phyloP scores from a whole-genome alignment of 2,113 vertebrate species.

The Lethenteron reissneri region DNA sequence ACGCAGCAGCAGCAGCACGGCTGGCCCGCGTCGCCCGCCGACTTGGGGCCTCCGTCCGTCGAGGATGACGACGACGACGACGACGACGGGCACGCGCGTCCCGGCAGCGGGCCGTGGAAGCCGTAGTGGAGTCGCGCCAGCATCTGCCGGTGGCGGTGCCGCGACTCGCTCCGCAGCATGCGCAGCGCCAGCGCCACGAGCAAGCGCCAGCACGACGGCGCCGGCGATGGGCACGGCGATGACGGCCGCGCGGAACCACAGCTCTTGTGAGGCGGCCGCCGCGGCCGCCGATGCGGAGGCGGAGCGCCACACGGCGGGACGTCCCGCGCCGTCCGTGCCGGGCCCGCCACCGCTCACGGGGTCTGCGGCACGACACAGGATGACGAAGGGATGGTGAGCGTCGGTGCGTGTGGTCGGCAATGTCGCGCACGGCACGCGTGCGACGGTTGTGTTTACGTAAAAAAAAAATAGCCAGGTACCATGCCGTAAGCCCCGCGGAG shows the following conservation, averaged over 20 bases:
- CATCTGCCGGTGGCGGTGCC: conserved; percentile 7
- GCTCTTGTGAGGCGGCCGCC: conserved; percentile 4
- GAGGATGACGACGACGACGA: neutral
- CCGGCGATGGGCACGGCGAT: conserved; percentile 9
- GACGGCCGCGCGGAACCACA: conserved; percentile 9
- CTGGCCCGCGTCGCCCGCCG: neutral
- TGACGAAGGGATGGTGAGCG: too few species aligned
- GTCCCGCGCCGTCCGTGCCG: too few species aligned
- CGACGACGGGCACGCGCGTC: conserved; percentile 4
- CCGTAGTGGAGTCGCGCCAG: conserved; percentile 7
- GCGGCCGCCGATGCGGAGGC: neutral
- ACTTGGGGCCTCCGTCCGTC: neutral
- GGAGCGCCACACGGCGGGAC: too few species aligned
- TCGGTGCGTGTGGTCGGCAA: too few species aligned
- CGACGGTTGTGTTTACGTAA: too few species aligned
- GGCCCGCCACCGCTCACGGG: too few species aligned
- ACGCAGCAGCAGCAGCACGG: neutral
- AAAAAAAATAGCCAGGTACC: too few species aligned
- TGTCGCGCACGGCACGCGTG: too few species aligned
- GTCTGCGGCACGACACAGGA: too few species aligned
- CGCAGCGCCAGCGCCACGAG: conserved; percentile 8
- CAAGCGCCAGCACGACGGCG: conserved; percentile 9
- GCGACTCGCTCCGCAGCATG: conserved; percentile 8
- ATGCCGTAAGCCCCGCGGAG: too few species aligned
- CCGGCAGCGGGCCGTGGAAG: conserved; percentile 1